phyloP scores from a whole-genome alignment of 2,888 invertebrate species.

The Acanthosepion pharaonis region DNA sequence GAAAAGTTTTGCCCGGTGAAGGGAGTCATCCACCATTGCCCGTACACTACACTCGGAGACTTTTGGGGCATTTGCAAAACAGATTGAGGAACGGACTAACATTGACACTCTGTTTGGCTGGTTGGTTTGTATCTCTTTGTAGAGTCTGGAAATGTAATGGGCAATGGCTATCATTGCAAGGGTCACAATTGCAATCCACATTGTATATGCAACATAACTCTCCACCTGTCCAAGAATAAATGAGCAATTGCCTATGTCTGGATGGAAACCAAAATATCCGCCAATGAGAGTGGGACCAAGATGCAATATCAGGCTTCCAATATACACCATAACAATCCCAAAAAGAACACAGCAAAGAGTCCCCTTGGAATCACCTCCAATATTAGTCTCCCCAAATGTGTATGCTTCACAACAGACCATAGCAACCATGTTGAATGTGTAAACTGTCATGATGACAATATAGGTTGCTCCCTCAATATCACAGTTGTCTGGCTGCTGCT shows the following conservation, averaged over 20 bases:
- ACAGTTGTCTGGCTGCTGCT: constrained; percentile 69
- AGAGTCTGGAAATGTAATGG: constrained; percentile 72
- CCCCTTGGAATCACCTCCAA: constrained; percentile 69
- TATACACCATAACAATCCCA: constrained; percentile 73
- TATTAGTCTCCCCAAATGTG: constrained; percentile 72
- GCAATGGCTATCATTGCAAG: constrained; percentile 69
- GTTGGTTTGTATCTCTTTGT: constrained; percentile 72
- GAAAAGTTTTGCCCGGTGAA: constrained; percentile 71
- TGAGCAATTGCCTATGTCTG: constrained; percentile 73
- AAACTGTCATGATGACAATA: constrained; percentile 73
- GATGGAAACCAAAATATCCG: constrained; percentile 73
- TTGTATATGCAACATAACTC: constrained; percentile 73
- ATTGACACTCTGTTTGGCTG: constrained; percentile 69
- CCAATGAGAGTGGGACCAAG: constrained; percentile 75
- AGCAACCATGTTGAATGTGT: constrained; percentile 74
- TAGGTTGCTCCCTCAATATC: constrained; percentile 71
- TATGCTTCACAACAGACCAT: constrained; percentile 75
- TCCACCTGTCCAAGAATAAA: constrained; percentile 72
- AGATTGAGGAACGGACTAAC: constrained; percentile 71
- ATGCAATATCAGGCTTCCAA: constrained; percentile 73
- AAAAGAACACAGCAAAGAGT: constrained; percentile 73
- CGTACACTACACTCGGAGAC: constrained; percentile 62
- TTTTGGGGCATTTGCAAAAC: constrained; percentile 63
- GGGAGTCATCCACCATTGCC: constrained; percentile 68
- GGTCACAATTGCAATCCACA: constrained; percentile 74